phyloP scores from a whole-genome alignment of 2,797 vertebrate genomes.

The Spondyliosoma cantharus region DNA sequence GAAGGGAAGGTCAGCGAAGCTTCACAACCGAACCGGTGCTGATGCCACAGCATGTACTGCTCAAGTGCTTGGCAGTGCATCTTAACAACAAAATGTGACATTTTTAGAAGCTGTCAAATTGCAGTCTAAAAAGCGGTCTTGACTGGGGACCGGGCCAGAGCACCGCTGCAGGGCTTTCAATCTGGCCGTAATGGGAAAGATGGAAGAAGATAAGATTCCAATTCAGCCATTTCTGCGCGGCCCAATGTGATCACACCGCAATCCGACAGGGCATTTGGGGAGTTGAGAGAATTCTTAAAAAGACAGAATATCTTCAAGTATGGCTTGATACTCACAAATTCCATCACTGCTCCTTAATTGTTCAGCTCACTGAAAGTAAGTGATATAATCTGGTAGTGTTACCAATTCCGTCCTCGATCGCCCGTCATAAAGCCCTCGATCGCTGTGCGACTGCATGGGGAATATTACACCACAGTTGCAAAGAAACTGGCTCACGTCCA shows the following conservation, averaged over 20 bases:
- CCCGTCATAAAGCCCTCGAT: conserved; percentile 43
- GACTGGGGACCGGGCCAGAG: conserved; percentile 79
- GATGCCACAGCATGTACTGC: conserved; percentile 77
- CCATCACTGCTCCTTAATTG: conserved; percentile 78
- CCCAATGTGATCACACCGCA: conserved; percentile 82
- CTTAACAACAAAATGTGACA: conserved; percentile 84
- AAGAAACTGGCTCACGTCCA: conserved; percentile 15
- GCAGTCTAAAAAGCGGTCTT: conserved; percentile 78
- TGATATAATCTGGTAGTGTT: conserved; percentile 70
- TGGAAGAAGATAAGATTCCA: conserved; percentile 85
- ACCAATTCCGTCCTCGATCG: conserved; percentile 51
- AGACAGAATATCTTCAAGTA: conserved; percentile 79
- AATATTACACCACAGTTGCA: conserved; percentile 33
- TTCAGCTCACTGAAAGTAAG: conserved; percentile 72
- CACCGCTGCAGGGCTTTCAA: conserved; percentile 82
- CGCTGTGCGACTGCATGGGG: conserved; percentile 23
- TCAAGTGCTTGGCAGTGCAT: conserved; percentile 81
- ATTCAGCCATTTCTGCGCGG: conserved; percentile 81
- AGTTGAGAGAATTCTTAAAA: conserved; percentile 82
- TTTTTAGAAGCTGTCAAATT: conserved; percentile 85
- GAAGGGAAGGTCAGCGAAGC: conserved; percentile 79
- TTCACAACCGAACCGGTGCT: conserved; percentile 74
- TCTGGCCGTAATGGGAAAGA: conserved; percentile 84
- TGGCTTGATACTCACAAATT: conserved; percentile 75
- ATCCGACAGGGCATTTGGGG: conserved; percentile 77